Percentiles rank a stretch among this genome's conserved stretches.
Evolutionary conservation across 2,888 invertebrate genomes (phyloP).

Genomic region (Arctia plantaginis): DNA sequence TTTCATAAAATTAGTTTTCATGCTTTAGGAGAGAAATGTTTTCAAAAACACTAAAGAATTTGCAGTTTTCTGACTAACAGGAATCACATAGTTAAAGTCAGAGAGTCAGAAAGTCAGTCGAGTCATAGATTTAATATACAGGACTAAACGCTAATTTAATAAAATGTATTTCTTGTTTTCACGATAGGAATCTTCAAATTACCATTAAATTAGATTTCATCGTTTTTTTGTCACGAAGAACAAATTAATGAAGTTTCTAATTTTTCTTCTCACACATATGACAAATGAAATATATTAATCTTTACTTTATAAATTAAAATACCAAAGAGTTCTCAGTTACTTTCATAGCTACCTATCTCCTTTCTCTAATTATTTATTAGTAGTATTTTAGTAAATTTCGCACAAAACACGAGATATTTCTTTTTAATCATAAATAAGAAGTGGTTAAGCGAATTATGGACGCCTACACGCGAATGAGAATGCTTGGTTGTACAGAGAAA

Average conservation of each 20-base stretch:
- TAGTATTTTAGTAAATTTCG: background rate
- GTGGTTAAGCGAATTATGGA: background rate
- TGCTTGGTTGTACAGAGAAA: background rate
- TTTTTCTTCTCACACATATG: background rate
- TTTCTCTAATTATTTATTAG: background rate
- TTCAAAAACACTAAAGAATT: background rate
- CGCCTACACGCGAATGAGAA: background rate
- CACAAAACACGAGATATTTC: background rate
- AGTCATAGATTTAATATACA: background rate
- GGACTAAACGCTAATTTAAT: background rate
- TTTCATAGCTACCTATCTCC: background rate
- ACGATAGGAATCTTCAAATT: background rate
- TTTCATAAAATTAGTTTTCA: background rate
- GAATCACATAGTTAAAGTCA: background rate
- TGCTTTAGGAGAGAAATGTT: background rate
- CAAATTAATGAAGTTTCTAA: background rate
- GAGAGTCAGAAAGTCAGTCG: no score
- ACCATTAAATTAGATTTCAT: background rate
- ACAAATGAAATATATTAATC: background rate
- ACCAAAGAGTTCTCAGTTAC: background rate
- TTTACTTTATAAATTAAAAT: background rate
- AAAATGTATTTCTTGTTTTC: background rate
- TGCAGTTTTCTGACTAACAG: background rate
- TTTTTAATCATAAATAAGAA: background rate
- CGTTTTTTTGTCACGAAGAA: background rate